These are phyloP conservation scores for Rhynchopsitta pachyrhyncha DNA, from an alignment of 2,113 vertebrate species.

Conservation along the genomic window DNA sequence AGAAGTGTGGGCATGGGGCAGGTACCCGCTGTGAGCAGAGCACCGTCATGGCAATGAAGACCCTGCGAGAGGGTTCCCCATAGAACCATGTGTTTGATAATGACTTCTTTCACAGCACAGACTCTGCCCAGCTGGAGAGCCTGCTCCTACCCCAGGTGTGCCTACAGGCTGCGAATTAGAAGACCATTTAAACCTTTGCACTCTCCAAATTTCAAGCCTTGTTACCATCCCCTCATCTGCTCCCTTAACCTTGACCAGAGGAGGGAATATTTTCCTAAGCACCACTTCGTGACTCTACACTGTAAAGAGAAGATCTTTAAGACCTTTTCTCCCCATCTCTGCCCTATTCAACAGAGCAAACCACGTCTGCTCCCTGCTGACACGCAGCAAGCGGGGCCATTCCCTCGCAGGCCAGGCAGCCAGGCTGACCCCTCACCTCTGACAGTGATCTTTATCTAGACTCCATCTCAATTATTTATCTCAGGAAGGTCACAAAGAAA, in stretches of 20 bases:
- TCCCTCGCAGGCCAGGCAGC: neutral
- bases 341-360: neutral
- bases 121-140: neutral
- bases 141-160: neutral
- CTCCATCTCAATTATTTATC: conserved; percentile 66
- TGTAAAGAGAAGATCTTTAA: neutral
- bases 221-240: neutral
- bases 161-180: neutral
- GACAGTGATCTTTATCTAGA: conserved; percentile 66
- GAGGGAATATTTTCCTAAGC: neutral
- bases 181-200: neutral
- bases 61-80: neutral
- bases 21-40: rapidly evolving
- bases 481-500: conserved; percentile 64
- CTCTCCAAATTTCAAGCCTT: neutral
- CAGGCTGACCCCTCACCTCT: conserved; percentile 54
- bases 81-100: neutral
- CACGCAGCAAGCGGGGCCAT: conserved; percentile 17
- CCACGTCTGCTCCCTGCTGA: neutral
- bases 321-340: neutral
- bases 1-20: neutral
- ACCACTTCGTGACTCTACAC: neutral
- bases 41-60: rapidly evolving
- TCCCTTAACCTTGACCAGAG: neutral
- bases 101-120: neutral